Conservation (phyloP, 2,888 invertebrate species). For the Drosophila nr. perissopoda region DNA sequence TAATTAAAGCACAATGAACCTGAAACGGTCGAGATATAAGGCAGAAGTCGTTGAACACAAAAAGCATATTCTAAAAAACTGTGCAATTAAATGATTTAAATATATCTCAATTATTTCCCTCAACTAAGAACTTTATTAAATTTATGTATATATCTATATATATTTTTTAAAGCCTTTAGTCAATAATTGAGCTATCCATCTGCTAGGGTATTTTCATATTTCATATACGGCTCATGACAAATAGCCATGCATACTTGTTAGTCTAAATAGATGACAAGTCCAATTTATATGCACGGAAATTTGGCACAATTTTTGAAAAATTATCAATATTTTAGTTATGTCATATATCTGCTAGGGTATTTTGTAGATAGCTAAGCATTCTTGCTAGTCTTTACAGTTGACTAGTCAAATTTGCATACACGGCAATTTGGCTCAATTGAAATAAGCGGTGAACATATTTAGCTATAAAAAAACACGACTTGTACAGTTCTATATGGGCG, state of each 20-base stretch:
- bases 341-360: background rate
- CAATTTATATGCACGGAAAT: background rate
- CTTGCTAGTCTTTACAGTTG: slow-evolving; percentile 20
- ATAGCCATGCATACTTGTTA: background rate
- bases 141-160: too few species aligned
- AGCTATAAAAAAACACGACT: slow-evolving; percentile 37
- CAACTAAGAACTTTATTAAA: background rate
- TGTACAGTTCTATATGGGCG: slow-evolving; percentile 4
- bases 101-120: background rate
- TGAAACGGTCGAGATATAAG: background rate
- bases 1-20: slow-evolving; percentile 1
- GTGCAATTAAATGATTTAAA: background rate
- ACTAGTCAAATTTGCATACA: slow-evolving; percentile 55
- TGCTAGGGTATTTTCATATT: background rate
- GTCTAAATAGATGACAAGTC: background rate
- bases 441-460: slow-evolving; percentile 56
- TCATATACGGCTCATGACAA: background rate
- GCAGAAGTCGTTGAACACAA: background rate
- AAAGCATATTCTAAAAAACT: too few species aligned
- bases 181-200: background rate
- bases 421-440: slow-evolving; percentile 79
- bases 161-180: background rate
- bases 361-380: background rate
- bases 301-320: background rate
- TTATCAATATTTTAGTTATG: background rate